Conservation (phyloP, 2,888 invertebrate genomes). For the Drosophila kambysellisi region DNA sequence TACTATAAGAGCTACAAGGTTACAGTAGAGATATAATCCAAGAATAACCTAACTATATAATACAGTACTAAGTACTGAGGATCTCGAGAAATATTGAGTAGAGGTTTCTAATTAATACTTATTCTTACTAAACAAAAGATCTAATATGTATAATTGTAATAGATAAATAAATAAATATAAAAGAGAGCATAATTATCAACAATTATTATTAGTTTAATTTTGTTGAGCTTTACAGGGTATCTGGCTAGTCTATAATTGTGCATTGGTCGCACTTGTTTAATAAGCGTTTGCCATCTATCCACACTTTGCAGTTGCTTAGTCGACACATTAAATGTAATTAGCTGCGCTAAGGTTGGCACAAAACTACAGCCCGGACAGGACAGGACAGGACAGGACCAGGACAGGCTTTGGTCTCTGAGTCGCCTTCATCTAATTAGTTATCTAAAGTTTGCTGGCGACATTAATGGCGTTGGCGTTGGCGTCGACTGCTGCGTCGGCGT, state of each 20-base stretch:
- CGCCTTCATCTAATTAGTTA: slow-evolving; percentile 74
- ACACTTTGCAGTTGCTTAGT: slow-evolving; percentile 72
- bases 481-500: not conserved
- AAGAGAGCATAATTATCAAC: not conserved
- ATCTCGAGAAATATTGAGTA: not conserved
- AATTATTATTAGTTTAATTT: not conserved
- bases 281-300: slow-evolving; percentile 61
- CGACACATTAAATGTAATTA: slow-evolving; percentile 79
- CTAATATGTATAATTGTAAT: too few species aligned
- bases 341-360: slow-evolving; percentile 76
- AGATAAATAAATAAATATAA: not conserved
- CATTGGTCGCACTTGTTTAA: slow-evolving; percentile 45
- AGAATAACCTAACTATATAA: not conserved
- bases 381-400: not conserved
- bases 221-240: slow-evolving; percentile 20
- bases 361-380: slow-evolving; percentile 51
- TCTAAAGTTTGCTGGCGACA: slow-evolving; percentile 78
- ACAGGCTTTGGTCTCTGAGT: slow-evolving; percentile 21
- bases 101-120: not conserved
- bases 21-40: not conserved
- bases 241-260: not conserved
- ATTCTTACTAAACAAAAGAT: too few species aligned
- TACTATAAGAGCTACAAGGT: not conserved
- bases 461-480: slow-evolving; percentile 53
- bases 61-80: not conserved